phyloP scores from a whole-genome alignment of 2,888 invertebrate genomes.

The Chymomyza caudatula region DNA sequence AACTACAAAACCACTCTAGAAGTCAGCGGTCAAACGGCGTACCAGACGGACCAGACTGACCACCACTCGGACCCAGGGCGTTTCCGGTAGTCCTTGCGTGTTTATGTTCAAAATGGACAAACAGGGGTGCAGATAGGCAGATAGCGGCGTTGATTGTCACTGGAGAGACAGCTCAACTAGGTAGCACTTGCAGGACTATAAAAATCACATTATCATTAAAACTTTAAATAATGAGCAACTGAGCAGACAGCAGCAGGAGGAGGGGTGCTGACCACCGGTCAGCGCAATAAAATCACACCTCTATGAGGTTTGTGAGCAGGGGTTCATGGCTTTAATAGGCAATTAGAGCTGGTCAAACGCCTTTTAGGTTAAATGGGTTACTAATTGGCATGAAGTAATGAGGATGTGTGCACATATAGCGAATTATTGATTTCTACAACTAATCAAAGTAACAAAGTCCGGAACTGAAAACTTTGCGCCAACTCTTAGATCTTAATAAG shows the following conservation, averaged over 20 bases:
- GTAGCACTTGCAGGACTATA: slow-evolving; percentile 36
- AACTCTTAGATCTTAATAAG: slow-evolving; percentile 14
- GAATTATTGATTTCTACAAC: not conserved
- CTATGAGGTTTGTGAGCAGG: not conserved
- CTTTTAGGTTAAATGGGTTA: not conserved
- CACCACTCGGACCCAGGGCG: slow-evolving; percentile 12
- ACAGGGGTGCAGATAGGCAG: slow-evolving; percentile 43
- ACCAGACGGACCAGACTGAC: slow-evolving; percentile 45
- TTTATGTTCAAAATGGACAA: slow-evolving; percentile 9
- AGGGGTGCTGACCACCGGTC: slow-evolving; percentile 36
- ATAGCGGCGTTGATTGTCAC: not conserved
- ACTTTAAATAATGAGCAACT: slow-evolving; percentile 44
- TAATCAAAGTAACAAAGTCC: not conserved
- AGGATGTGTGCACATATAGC: not conserved
- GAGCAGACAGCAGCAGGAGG: slow-evolving; percentile 16
- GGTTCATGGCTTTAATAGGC: not conserved
- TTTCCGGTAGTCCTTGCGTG: slow-evolving; percentile 3
- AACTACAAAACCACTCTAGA: slow-evolving; percentile 47
- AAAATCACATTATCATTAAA: slow-evolving; percentile 59
- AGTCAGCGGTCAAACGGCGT: slow-evolving; percentile 55
- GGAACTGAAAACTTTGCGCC: not conserved
- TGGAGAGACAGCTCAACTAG: not conserved
- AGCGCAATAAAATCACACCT: slow-evolving; percentile 25
- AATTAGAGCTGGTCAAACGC: not conserved
- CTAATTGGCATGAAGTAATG: not conserved